A percentile compares a stretch with the other conserved stretches of the same genome.
These are phyloP conservation scores for Monodelphis domestica DNA, from an alignment of 2,797 vertebrate genomes.

Conservation along the genomic window DNA sequence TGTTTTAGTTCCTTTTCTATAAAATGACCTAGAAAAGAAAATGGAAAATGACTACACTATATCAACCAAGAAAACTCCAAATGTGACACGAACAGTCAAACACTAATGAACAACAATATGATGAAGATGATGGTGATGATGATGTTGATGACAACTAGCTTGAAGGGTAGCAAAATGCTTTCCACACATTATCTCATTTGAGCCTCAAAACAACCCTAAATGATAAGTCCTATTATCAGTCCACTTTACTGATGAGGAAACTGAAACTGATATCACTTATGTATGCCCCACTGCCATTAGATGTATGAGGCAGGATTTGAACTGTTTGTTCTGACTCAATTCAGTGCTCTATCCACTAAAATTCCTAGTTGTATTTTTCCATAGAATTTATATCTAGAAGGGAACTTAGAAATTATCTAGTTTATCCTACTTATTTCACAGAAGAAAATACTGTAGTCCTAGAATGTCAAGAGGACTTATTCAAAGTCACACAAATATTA, in stretches of 20 bases:
- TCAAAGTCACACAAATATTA: not conserved
- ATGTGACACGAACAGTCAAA: too few species aligned
- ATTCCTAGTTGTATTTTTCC: not conserved
- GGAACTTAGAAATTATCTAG: slow-evolving; percentile 2
- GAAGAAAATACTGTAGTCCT: not conserved
- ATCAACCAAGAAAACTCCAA: too few species aligned
- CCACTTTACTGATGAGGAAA: not conserved
- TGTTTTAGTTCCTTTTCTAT: too few species aligned
- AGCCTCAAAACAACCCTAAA: not conserved
- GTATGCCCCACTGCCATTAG: not conserved
- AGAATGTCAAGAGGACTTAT: not conserved
- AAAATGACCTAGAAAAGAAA: too few species aligned
- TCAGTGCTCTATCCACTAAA: not conserved
- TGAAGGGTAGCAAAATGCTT: not conserved
- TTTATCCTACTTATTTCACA: slow-evolving; percentile 9
- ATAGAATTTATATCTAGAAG: not conserved
- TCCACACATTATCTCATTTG: not conserved
- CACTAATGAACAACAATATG: too few species aligned
- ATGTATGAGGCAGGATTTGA: not conserved
- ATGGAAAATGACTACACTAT: too few species aligned
- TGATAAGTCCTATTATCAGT: not conserved
- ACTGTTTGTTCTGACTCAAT: not conserved
- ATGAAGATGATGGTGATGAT: not conserved
- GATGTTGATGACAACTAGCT: not conserved
- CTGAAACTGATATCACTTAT: not conserved